Base-by-base conservation (phyloP, 1,140 invertebrate genomes). In the Caenorhabditis brenneri region DNA sequence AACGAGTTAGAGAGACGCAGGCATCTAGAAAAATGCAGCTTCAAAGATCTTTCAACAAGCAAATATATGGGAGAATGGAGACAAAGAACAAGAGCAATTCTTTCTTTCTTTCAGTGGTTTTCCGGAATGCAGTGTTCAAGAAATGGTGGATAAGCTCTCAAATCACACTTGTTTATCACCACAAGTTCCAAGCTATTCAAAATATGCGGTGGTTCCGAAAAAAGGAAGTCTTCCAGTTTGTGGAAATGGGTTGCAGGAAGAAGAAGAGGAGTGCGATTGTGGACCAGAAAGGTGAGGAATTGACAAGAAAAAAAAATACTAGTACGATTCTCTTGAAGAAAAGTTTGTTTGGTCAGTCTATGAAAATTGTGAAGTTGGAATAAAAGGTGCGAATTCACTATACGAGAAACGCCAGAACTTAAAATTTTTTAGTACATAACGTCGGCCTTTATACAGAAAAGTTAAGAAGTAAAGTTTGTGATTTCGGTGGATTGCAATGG, bases 221-320 rank as follows among this genome's bases (percentile, higher is more conserved):
- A 84, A 84, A 65, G 85, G 85, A 22, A 46, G 36, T 24, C 36
- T 84, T 6, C 39, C 85, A 22, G 85, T 86, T n/a, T 86, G 85
- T 74, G 85, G 85, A 48, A 86, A 86, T 83, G 85, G 85, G 31
- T 46, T 86, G 16, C 31, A 79, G 31, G 85, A 86, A 49, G 46
- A 65, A 5, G 85, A 81, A 36, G 85, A 86, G 22, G 81, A 86
- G 19, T 86, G 85, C 42, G 85, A 86, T 46, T 86, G 85, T 58
- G 85, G 85, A 0, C 81, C 79, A 24, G 82, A 83, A 48, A 58
- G 65, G 83, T 84, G 29, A 53, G 55, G 9, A 15, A 49, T 49
- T 24, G 49, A 19, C 4, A 10, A 12, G 4, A 22, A 31, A 80
- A 53, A 15, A 53, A 69, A 33, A 69, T 10, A 19, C n/a, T 0